phyloP scores from a whole-genome alignment of 2,797 vertebrate genomes.

The Chelon labrosus region DNA sequence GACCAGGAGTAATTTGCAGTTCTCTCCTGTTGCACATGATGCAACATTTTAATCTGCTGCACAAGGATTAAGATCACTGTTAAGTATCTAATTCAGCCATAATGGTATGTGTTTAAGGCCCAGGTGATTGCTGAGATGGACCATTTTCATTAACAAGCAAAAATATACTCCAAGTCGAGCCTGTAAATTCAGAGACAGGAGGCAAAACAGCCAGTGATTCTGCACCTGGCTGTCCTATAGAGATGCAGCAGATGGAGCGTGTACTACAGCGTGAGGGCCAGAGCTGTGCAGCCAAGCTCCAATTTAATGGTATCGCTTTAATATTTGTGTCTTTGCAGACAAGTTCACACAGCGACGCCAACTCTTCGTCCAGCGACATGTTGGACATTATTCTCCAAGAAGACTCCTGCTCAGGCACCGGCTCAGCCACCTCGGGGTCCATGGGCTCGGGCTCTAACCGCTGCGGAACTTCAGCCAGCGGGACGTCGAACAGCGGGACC shows the following conservation, averaged over 20 bases:
- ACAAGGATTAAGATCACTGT: constrained; percentile 1
- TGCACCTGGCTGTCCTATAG: constrained; percentile 5
- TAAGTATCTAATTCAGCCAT: not conserved
- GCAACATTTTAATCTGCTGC: not conserved
- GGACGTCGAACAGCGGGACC: constrained; percentile 77
- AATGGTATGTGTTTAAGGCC: not conserved
- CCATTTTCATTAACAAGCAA: constrained; percentile 3
- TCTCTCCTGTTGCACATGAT: not conserved
- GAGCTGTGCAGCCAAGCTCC: not conserved
- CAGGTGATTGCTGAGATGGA: constrained; percentile 11
- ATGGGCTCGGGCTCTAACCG: constrained; percentile 90
- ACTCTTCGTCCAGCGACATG: constrained; percentile 91
- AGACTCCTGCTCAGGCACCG: constrained; percentile 89
- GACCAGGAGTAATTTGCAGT: not conserved
- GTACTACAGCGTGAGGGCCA: constrained; percentile 4
- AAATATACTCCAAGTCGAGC: constrained; percentile 4
- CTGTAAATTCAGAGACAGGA: constrained; percentile 15
- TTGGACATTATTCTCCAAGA: constrained; percentile 91
- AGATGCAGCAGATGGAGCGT: constrained; percentile 14
- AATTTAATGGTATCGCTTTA: not conserved
- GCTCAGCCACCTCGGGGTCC: constrained; percentile 91
- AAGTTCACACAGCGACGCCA: constrained; percentile 85
- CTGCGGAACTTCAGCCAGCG: constrained; percentile 85
- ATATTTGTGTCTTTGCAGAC: constrained; percentile 61
- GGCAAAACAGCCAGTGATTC: not conserved